Evolutionary conservation across 2,888 invertebrate species (phyloP), one percentile per base, ranked within the genome.

Genomic region (Lithophane ornitopus): DNA sequence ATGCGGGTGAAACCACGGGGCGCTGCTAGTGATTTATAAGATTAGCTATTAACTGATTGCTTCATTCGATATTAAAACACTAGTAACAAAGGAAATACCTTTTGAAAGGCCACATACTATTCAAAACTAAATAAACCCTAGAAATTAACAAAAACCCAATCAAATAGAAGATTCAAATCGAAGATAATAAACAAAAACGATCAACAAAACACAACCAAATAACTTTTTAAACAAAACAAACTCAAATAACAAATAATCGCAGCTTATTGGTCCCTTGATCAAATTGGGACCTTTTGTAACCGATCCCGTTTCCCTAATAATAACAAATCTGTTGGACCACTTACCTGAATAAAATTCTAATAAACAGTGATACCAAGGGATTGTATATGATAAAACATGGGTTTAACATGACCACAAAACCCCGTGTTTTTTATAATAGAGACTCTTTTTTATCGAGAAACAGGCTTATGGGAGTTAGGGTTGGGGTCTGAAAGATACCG

Each of bases 291-390:
- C 26, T 75, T 70, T 74, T 59, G 26, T 66, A 70, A 59, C 52
- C 61, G 62, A 74, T 81, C 62, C 67, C n/a, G 58, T 44, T 54
- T 34, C 34, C 46, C 49, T 61, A 74, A 85, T 75, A 78, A 71
- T 68, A 82, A 70, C 85, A 81, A 85, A 85, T 81, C 84, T 77
- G 61, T 81, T 68, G 28, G 39, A 44, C 39, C 61, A 70, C 52
- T 62, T 74, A 78, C 87, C 79, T 84, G 82, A 69, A 82, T 86
- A 78, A 84, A 75, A 71, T 73, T n/a, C 59, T 44, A 84, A 86
- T 76, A 86, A 82, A 72, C 68, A 56, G 61, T 69, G 56, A 71
- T 78, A 67, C 67, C 54, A 68, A 26, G 67, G 73, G 81, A 73
- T 81, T 66, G 52, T 41, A 49, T 41, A 49, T 56, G 56, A 69